These are phyloP conservation scores for Lamellibrachia columna DNA, from an alignment of 2,888 invertebrate genomes.

Conservation along the genomic window DNA sequence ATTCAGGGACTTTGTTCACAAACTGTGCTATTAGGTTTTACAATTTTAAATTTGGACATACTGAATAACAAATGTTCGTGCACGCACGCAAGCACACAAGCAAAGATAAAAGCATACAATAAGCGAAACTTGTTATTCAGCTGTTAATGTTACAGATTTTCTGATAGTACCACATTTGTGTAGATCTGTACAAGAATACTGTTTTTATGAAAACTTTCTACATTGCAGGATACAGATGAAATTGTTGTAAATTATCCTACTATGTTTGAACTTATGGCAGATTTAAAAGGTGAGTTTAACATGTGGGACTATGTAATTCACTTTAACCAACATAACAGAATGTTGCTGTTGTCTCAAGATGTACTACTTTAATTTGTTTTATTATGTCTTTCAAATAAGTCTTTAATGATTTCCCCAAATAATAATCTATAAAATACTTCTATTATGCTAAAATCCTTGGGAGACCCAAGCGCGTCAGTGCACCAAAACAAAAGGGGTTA, in stretches of 20 bases:
- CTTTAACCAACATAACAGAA: too few species aligned
- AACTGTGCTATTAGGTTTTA: neutral
- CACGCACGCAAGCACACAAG: neutral
- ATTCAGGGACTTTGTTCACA: neutral
- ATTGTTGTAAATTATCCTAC: slow-evolving; percentile 88
- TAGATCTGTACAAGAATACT: neutral
- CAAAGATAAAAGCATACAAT: neutral
- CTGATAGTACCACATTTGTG: neutral
- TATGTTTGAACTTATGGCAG: slow-evolving; percentile 93
- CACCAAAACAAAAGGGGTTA: too few species aligned
- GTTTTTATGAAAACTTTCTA: neutral
- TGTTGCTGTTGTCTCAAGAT: too few species aligned
- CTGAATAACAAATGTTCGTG: slow-evolving; percentile 7
- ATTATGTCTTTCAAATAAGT: neutral
- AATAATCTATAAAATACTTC: neutral
- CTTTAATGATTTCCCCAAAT: slow-evolving; percentile 6
- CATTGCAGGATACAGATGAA: slow-evolving; percentile 81
- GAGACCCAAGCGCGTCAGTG: too few species aligned
- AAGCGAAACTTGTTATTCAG: neutral
- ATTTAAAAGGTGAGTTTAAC: slow-evolving; percentile 72
- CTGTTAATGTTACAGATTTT: neutral
- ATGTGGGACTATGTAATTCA: too few species aligned
- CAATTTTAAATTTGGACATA: neutral
- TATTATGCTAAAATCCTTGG: too few species aligned
- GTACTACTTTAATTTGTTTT: too few species aligned